Evolutionary conservation across 2,888 invertebrate species (phyloP), one percentile per base, ranked within the genome.

Genomic region (Craniophora ligustri): DNA sequence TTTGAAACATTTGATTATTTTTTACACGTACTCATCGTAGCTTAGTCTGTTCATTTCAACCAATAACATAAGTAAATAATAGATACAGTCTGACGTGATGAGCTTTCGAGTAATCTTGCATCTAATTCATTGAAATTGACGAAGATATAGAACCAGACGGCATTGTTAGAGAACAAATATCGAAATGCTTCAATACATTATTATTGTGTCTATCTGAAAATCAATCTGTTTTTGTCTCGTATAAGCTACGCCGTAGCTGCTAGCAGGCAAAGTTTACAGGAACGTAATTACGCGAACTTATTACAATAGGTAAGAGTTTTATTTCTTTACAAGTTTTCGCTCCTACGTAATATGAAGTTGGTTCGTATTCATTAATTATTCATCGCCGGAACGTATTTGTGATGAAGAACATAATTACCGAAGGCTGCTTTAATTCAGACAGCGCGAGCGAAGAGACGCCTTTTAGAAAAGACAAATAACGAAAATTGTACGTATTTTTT

Each of bases 331-430:
- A 42, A 45, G 35, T 61, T 51, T 44, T 34, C 11, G 35, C 40
- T 32, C n/a, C 18, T 6, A 16, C 19, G 14, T 47, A 35, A 14
- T 39, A 44, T 36, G 30, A 47, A 32, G 36, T 45, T 38, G 34
- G 47, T 31, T 13, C 23, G 31, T 48, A 28, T 54, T 50, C 41
- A 58, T 58, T 46, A 35, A 55, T 47, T 65, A 53, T 60, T 69
- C 64, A 67, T 67, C 41, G 51, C 30, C 13, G 34, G 46, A 49
- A 62, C 38, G 42, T 38, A 36, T 67, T 74, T 62, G 42, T 57
- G 66, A 47, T 46, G 49, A 42, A 66, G 42, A 51, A 38, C 59
- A 65, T 63, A 70, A 61, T 65, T 21, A 55, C 21, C 21, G 41
- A 39, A 38, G 48, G 31, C 48, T 46, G 28, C 44, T 47, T 67